Percentiles rank a stretch among this genome's conserved stretches.
Conservation (phyloP, 2,113 vertebrate species). For the Lophochroa leadbeateri region DNA sequence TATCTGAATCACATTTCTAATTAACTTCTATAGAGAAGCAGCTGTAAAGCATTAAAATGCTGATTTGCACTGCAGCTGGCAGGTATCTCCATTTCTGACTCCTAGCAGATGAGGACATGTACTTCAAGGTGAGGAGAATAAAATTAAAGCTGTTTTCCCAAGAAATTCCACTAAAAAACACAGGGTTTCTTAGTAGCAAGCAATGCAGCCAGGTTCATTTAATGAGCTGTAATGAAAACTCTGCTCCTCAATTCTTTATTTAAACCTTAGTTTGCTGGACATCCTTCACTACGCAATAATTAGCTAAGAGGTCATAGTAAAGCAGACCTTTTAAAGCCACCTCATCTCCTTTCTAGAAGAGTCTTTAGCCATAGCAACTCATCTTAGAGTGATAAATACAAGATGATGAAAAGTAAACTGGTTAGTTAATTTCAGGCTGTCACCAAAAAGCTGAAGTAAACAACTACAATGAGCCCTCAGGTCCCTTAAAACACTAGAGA, state of each 20-base stretch:
- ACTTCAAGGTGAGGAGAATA: constrained; percentile 52
- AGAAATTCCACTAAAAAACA: background rate
- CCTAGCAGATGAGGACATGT: background rate
- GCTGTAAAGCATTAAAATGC: constrained; percentile 62
- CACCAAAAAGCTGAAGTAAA: constrained; percentile 18
- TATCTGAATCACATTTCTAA: constrained; percentile 49
- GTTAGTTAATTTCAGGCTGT: constrained; percentile 15
- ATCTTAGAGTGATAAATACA: constrained; percentile 2
- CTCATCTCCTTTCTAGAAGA: background rate
- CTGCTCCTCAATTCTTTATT: constrained; percentile 18
- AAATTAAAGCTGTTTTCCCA: constrained; percentile 31
- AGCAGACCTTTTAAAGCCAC: background rate
- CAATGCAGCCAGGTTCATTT: background rate
- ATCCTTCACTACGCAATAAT: constrained; percentile 41
- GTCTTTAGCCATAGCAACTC: background rate
- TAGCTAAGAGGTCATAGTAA: constrained; percentile 11
- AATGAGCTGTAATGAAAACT: constrained; percentile 43
- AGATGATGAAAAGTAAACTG: constrained; percentile 14
- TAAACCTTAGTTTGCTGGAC: background rate
- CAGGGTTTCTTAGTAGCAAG: background rate
- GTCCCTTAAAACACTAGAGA: background rate
- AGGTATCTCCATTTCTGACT: constrained; percentile 29
- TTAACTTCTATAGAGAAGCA: constrained; percentile 55
- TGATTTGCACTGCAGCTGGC: constrained; percentile 58
- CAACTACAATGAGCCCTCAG: background rate